phyloP scores from a whole-genome alignment of 2,797 vertebrate species.

The Phaenicophaeus curvirostris region DNA sequence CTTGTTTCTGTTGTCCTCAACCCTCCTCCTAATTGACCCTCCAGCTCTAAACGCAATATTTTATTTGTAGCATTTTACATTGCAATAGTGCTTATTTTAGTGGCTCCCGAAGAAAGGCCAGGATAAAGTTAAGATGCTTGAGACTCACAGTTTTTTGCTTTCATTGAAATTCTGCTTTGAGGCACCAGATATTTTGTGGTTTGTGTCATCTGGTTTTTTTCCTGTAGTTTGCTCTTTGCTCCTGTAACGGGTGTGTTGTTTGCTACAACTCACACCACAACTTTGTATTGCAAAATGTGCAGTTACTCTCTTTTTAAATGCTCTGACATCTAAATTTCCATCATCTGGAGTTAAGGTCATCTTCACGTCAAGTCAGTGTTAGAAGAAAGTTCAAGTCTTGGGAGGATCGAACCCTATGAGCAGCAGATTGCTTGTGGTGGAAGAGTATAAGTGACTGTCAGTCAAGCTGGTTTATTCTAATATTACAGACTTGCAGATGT shows the following conservation, averaged over 20 bases:
- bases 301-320: neutral
- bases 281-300: neutral
- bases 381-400: neutral
- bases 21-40: neutral
- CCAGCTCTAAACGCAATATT: neutral
- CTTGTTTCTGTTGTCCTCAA: neutral
- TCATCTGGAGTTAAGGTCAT: neutral
- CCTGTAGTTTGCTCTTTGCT: neutral
- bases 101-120: neutral
- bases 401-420: neutral
- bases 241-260: neutral
- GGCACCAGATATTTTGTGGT: neutral
- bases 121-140: neutral
- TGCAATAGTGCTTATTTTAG: neutral
- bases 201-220: neutral
- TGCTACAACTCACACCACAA: neutral
- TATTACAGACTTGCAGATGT: neutral
- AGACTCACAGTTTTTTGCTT: neutral
- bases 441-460: neutral
- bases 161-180: neutral
- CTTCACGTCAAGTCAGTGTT: neutral
- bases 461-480: neutral
- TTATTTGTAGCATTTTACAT: neutral
- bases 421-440: neutral
- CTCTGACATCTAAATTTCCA: neutral